A percentile compares a stretch with the other conserved stretches of the same genome.
phyloP scores from a whole-genome alignment of 2,888 invertebrate genomes.

The Strigamia maritima region DNA sequence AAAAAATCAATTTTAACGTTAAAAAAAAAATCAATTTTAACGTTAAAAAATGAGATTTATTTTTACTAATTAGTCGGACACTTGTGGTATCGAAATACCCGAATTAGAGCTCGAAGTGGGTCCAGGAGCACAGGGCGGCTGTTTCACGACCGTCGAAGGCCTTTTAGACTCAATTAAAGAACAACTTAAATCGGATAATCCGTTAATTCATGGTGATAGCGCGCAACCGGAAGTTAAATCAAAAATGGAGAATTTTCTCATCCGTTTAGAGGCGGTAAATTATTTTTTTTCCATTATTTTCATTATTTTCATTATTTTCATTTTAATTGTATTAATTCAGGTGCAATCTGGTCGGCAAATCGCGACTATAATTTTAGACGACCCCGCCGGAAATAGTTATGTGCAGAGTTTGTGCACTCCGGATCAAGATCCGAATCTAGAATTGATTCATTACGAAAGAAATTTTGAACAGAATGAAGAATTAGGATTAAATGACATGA shows the following conservation, averaged over 20 bases:
- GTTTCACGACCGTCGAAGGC: conserved; percentile 95
- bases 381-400: conserved; percentile 97
- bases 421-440: conserved; percentile 65
- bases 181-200: conserved; percentile 59
- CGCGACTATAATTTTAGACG: conserved; percentile 81
- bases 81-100: conserved; percentile 73
- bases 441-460: conserved; percentile 74
- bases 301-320: conserved; percentile 33
- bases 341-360: conserved; percentile 61
- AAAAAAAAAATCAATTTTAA: neutral
- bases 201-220: conserved; percentile 47
- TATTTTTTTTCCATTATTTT: neutral
- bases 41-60: too few relatives aligned
- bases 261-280: conserved; percentile 61
- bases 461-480: conserved; percentile 90
- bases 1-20: neutral
- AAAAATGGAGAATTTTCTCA: conserved; percentile 64
- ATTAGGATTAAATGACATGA: conserved; percentile 92
- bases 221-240: conserved; percentile 58
- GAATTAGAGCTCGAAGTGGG: conserved; percentile 86
- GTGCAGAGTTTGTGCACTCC: conserved; percentile 76
- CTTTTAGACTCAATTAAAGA: conserved; percentile 72
- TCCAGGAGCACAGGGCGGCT: conserved; percentile 78
- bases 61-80: conserved; percentile 64
- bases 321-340: neutral